phyloP scores from a whole-genome alignment of 2,888 invertebrate species.

The Caenorhabditis drosophilae region DNA sequence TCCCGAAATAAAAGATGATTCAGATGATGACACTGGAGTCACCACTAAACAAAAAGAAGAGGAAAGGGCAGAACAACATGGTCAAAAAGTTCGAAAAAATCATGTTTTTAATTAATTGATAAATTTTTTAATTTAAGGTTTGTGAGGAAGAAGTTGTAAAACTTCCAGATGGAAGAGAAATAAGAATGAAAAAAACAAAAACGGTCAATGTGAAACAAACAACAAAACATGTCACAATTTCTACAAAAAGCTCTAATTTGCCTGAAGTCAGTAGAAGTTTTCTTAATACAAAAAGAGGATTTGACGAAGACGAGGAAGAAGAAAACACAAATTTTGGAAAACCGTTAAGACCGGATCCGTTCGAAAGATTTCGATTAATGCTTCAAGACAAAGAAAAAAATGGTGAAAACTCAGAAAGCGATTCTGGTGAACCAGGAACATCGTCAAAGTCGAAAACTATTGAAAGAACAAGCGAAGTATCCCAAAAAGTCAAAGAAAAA shows the following conservation, averaged over 20 bases:
- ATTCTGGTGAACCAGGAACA: conserved; percentile 27
- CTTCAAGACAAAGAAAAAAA: conserved; percentile 25
- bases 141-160: conserved; percentile 63
- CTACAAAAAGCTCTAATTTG: conserved; percentile 55
- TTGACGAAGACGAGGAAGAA: conserved; percentile 57
- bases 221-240: conserved; percentile 59
- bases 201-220: conserved; percentile 61
- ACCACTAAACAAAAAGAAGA: conserved; percentile 62
- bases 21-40: conserved; percentile 61
- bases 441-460: conserved; percentile 62
- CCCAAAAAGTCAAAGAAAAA: conserved; percentile 59
- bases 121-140: too few relatives aligned
- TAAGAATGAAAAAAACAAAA: conserved; percentile 60
- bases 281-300: conserved; percentile 45
- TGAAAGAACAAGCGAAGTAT: conserved; percentile 59
- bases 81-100: too few relatives aligned
- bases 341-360: conserved; percentile 19
- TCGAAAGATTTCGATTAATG: conserved; percentile 34
- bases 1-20: conserved; percentile 56
- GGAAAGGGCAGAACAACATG: conserved; percentile 62
- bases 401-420: conserved; percentile 7
- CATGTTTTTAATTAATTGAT: too few relatives aligned
- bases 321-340: conserved; percentile 49
- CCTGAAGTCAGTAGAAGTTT: conserved; percentile 52
- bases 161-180: conserved; percentile 58